phyloP scores from a whole-genome alignment of 1,140 invertebrate species.

The Littorina saxatilis region DNA sequence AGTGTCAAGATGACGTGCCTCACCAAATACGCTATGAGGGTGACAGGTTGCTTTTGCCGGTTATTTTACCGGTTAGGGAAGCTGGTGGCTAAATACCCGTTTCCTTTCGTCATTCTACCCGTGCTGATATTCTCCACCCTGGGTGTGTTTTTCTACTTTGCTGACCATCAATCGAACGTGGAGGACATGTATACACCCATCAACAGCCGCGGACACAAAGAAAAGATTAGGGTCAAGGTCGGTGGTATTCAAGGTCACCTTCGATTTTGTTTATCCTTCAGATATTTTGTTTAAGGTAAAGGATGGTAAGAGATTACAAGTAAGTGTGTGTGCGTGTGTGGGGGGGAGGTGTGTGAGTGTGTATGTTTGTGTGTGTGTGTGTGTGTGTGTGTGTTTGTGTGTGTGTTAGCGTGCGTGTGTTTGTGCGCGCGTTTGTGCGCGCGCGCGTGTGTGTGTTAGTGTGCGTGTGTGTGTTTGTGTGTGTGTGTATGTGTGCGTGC shows the following conservation, averaged over 20 bases:
- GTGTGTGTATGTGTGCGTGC: too few species aligned
- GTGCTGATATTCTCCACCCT: neutral
- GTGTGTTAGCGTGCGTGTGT: too few species aligned
- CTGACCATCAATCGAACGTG: neutral
- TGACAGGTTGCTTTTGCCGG: neutral
- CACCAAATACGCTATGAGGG: neutral
- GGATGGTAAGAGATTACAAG: neutral
- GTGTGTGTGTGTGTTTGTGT: too few species aligned
- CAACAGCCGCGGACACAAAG: neutral
- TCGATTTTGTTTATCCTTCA: too few species aligned
- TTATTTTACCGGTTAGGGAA: neutral
- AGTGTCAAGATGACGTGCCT: neutral
- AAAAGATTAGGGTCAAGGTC: neutral
- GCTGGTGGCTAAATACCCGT: neutral
- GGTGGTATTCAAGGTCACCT: too few species aligned
- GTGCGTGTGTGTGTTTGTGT: too few species aligned
- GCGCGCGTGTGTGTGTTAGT: too few species aligned
- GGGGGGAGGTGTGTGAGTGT: too few species aligned
- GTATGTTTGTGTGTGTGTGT: too few species aligned
- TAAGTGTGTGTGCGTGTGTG: too few species aligned
- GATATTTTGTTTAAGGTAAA: too few species aligned
- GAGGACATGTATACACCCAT: slow-evolving; percentile 8
- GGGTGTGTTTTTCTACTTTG: neutral
- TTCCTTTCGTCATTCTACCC: neutral
- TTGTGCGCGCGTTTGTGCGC: too few species aligned